Base-by-base conservation (phyloP, 2,888 invertebrate species). In the Harmothoe impar region DNA sequence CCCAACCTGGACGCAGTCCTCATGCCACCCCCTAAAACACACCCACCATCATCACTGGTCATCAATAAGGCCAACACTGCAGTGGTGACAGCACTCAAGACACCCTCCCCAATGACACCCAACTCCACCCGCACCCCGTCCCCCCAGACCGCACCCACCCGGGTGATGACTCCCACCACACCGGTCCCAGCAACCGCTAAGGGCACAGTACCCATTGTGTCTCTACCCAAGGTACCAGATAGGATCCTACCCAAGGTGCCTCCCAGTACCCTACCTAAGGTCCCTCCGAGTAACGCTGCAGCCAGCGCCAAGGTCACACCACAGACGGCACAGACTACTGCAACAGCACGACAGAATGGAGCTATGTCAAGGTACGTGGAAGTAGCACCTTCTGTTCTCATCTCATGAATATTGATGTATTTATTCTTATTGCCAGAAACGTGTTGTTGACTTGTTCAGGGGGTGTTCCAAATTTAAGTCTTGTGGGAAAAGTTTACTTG, bases 21-120 rank as follows among this genome's bases (percentile, higher is more conserved):
- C 84, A 91, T 77, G 33, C 90, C 29, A n/a, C 52, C n/a, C 33
- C 88, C 90, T 17, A 92, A 91, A 90, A 90, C 90, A 0, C 91
- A 90, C 7, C 91, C 92, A 29, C 90, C 85, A n/a, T n/a, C 89
- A 0, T 56, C 91, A 23, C 92, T 90, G n/a, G 43, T 54, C 0
- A 77, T 78, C 54, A 77, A 86, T 23, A 62, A 89, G 52, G 78
- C 33, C 29, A 20, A n/a, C 54, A 81, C n/a, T 51, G 86, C 33
- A 10, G 33, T 0, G n/a, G 29, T 33, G 20, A 62, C 68, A 20
- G n/a, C 62, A 20, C 23, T 54, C 25, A 52, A 25, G 15, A 86
- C 86, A 12, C 86, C 86, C 23, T 86, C 86, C 10, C 86, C 86
- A 52, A 17, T 86, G 23, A 86, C 86, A 54, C 86, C 86, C 5